A percentile compares a stretch with the other conserved stretches of the same genome.
Conservation (phyloP, 2,888 invertebrate genomes). For the Troides aeacus region DNA sequence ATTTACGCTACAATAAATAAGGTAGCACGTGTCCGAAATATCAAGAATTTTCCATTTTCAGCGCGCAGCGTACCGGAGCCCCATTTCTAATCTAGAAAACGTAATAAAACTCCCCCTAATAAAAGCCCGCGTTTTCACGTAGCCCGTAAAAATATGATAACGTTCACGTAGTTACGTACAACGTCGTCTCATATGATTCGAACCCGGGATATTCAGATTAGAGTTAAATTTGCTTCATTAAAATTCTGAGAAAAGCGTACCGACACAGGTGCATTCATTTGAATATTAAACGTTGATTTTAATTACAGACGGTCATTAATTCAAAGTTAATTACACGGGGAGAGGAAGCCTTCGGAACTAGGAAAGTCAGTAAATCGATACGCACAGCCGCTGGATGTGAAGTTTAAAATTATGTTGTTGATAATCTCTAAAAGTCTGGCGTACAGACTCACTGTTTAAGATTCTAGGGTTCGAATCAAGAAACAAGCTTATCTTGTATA, state of each 20-base stretch:
- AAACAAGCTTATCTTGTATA: background rate
- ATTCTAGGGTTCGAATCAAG: background rate
- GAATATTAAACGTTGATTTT: conserved; percentile 25
- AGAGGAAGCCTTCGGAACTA: conserved; percentile 25
- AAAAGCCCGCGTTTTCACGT: conserved; percentile 76
- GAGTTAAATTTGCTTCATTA: conserved; percentile 25
- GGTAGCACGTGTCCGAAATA: conserved; percentile 40
- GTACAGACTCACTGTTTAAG: background rate
- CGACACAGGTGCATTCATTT: conserved; percentile 29
- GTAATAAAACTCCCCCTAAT: conserved; percentile 73
- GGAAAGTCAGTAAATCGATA: conserved; percentile 22
- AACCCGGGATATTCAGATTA: conserved; percentile 30
- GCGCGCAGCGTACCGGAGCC: conserved; percentile 35
- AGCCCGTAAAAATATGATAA: conserved; percentile 78
- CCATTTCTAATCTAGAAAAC: conserved; percentile 69
- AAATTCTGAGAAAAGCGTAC: conserved; percentile 24
- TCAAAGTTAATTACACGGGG: conserved; percentile 24
- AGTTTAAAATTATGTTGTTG: background rate
- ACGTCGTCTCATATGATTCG: conserved; percentile 28
- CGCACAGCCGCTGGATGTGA: conserved; percentile 1
- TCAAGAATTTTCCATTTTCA: conserved; percentile 53
- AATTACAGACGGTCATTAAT: conserved; percentile 28
- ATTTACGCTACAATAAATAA: conserved; percentile 26
- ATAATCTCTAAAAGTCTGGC: background rate
- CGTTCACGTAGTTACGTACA: conserved; percentile 61